Conservation (phyloP, 2,113 vertebrate genomes). For the Cromileptes altivelis region DNA sequence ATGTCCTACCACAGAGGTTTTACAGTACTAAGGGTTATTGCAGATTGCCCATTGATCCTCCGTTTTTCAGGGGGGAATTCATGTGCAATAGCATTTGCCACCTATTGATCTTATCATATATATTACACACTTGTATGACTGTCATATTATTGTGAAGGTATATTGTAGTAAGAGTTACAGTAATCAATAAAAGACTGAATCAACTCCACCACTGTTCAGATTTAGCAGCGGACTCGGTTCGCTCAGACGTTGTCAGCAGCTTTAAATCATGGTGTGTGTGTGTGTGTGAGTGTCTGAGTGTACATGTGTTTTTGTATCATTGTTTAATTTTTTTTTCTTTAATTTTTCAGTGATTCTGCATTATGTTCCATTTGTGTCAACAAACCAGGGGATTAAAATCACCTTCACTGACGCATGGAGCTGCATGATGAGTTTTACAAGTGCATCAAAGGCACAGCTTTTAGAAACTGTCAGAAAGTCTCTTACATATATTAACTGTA, state of each 20-base stretch:
- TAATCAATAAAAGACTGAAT: constrained; percentile 55
- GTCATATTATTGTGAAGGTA: constrained; percentile 34
- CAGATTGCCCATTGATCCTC: constrained; percentile 64
- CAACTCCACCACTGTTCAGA: not conserved
- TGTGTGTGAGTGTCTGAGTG: not conserved
- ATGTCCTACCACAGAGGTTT: constrained; percentile 24
- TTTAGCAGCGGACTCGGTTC: not conserved
- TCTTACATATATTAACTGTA: not conserved
- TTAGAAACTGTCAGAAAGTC: not conserved
- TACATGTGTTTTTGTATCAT: too few species aligned
- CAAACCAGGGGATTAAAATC: not conserved
- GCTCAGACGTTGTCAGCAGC: not conserved
- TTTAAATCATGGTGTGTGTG: constrained; percentile 23
- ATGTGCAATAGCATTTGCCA: constrained; percentile 17
- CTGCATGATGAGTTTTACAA: too few species aligned
- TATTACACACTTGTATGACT: constrained; percentile 16
- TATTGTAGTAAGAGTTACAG: constrained; percentile 33
- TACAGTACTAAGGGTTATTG: constrained; percentile 48
- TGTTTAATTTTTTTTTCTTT: not conserved
- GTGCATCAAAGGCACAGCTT: not conserved
- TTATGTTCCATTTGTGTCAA: constrained; percentile 7
- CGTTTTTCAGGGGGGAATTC: constrained; percentile 41
- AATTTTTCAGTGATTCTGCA: not conserved
- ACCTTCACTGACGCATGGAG: not conserved
- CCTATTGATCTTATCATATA: constrained; percentile 57